These are phyloP conservation scores for Pitta sordida DNA, from an alignment of 2,113 vertebrate species.

Conservation along the genomic window DNA sequence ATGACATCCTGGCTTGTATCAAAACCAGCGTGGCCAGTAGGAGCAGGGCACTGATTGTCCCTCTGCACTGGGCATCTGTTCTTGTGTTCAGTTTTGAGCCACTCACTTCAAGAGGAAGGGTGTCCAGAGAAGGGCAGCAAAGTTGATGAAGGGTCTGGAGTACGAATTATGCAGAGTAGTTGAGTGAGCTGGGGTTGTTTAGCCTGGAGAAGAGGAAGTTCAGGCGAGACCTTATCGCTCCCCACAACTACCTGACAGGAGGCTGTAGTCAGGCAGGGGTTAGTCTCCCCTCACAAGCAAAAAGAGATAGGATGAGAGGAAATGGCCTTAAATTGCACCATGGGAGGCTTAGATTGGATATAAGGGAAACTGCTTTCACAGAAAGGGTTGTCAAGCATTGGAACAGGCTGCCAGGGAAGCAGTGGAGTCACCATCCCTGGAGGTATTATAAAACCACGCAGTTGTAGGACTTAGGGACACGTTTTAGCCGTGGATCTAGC, in stretches of 20 bases:
- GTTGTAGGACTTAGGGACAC: neutral
- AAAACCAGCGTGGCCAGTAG: neutral
- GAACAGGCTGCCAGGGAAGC: neutral
- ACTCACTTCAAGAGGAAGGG: fast-evolving
- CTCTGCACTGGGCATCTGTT: neutral
- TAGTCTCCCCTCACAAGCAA: fast-evolving
- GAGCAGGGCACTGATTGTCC: neutral
- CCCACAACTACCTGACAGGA: neutral
- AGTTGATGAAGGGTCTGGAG: neutral
- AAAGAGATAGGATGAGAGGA: neutral
- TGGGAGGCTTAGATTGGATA: neutral
- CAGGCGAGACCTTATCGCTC: neutral
- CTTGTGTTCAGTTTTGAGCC: neutral
- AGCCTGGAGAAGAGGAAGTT: neutral
- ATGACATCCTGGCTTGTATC: fast-evolving
- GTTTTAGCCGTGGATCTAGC: neutral
- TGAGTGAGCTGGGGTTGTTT: neutral
- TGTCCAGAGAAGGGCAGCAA: neutral
- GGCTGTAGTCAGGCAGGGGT: neutral
- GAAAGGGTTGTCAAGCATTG: neutral
- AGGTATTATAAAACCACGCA: neutral
- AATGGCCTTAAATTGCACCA: neutral
- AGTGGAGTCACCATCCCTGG: neutral
- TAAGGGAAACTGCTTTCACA: fast-evolving
- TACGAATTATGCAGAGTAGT: neutral